These are phyloP conservation scores for Petrophora chlorosata DNA, from an alignment of 2,888 invertebrate species.

Conservation along the genomic window DNA sequence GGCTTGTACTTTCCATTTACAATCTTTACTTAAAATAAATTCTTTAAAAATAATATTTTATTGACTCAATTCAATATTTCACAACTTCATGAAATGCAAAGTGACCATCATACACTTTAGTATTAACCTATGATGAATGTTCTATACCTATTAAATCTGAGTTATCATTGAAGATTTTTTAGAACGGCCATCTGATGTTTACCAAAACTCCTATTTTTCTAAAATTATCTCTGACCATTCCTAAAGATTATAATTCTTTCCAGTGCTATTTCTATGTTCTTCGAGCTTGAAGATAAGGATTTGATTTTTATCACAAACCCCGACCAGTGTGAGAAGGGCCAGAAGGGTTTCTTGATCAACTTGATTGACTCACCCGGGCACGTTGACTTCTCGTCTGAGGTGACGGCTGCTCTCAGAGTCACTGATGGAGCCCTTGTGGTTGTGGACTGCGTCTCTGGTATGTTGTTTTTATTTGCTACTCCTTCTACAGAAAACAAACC, in stretches of 20 bases:
- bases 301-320: slow-evolving; percentile 95
- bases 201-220: not conserved
- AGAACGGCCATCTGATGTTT: slow-evolving; percentile 84
- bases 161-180: slow-evolving; percentile 69
- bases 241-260: slow-evolving; percentile 22
- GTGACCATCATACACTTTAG: not conserved
- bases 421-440: slow-evolving; percentile 99
- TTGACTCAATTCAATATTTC: not conserved
- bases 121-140: slow-evolving; percentile 77
- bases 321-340: slow-evolving; percentile 95
- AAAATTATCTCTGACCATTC: not conserved
- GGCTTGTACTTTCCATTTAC: not conserved
- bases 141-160: slow-evolving; percentile 77
- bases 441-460: slow-evolving; percentile 99
- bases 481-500: no score
- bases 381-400: slow-evolving; percentile 99
- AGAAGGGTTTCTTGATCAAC: slow-evolving; percentile 99
- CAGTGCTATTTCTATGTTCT: slow-evolving; percentile 99
- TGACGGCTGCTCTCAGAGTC: slow-evolving; percentile 99
- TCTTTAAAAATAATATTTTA: not conserved
- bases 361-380: slow-evolving; percentile 99
- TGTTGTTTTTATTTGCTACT: no score
- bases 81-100: slow-evolving; percentile 1
- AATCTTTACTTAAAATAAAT: not conserved
- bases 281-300: slow-evolving; percentile 98